Evolutionary conservation across 2,797 vertebrate species (phyloP).

Genomic region (Glossophaga mutica): DNA sequence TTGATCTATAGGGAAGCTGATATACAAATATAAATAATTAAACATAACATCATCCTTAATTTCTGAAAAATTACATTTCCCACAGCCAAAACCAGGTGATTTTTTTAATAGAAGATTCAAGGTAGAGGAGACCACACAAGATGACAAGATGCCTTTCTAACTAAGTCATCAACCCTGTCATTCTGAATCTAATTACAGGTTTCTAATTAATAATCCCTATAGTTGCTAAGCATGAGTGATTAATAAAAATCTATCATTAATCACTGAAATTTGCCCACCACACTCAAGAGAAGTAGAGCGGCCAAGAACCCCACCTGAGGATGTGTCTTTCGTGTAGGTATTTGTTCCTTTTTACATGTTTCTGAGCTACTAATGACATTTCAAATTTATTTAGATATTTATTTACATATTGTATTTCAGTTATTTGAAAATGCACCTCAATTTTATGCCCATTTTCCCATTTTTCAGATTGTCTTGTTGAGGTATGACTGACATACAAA

Average conservation of each 20-base stretch:
- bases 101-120: not conserved
- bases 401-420: not conserved
- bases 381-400: not conserved
- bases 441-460: not conserved
- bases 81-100: constrained; percentile 14
- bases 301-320: not conserved
- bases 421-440: not conserved
- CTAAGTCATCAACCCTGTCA: constrained; percentile 43
- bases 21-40: not conserved
- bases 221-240: constrained; percentile 51
- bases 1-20: not conserved
- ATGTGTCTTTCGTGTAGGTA: not conserved
- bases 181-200: constrained; percentile 45
- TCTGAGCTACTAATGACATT: not conserved
- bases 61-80: constrained; percentile 30
- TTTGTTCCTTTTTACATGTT: not conserved
- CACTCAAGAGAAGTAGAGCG: not conserved
- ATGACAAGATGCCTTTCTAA: constrained; percentile 40
- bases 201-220: constrained; percentile 55
- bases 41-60: not conserved
- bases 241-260: constrained; percentile 52
- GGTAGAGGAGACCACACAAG: not conserved
- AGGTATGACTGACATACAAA: not conserved
- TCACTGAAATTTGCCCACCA: constrained; percentile 46
- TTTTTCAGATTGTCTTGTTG: not conserved